Evolutionary conservation across 1,140 invertebrate genomes (phyloP).

Genomic region (Periplaneta americana): DNA sequence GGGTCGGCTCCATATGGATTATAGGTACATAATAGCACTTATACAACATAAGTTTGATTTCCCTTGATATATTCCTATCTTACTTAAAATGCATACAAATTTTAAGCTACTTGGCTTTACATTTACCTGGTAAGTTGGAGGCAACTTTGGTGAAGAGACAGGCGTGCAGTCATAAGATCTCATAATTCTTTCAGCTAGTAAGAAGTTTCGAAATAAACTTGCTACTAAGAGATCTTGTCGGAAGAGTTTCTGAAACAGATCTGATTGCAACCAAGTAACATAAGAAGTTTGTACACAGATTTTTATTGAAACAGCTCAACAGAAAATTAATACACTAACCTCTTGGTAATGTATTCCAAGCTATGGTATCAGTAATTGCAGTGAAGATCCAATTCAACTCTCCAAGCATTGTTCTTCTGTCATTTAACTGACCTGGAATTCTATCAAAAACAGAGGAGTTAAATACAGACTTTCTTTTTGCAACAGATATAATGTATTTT

Average conservation of each 20-base stretch:
- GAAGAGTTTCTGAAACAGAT: constrained; percentile 95
- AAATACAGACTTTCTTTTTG: background rate
- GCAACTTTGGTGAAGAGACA: constrained; percentile 83
- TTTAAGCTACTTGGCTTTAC: background rate
- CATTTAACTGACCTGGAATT: constrained; percentile 92
- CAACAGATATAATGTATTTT: too few relatives aligned
- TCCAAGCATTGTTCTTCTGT: constrained; percentile 94
- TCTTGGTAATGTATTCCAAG: constrained; percentile 92
- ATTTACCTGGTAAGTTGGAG: constrained; percentile 76
- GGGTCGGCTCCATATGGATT: too few relatives aligned
- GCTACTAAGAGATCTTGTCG: constrained; percentile 97
- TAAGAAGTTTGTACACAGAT: background rate
- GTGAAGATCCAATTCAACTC: constrained; percentile 99
- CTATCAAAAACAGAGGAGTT: constrained; percentile 41
- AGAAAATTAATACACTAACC: constrained; percentile 38
- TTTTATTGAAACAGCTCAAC: background rate
- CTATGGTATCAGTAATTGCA: constrained; percentile 99
- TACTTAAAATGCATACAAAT: too few relatives aligned
- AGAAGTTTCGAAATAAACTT: constrained; percentile 94
- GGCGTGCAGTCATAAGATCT: constrained; percentile 94
- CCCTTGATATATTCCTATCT: too few relatives aligned
- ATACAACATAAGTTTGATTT: too few relatives aligned
- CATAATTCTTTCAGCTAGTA: constrained; percentile 95
- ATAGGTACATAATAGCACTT: too few relatives aligned
- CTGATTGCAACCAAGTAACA: constrained; percentile 38